Percentiles rank a stretch among this genome's conserved stretches.
These are phyloP conservation scores for Orgyia antiqua DNA, from an alignment of 2,888 invertebrate species.

Conservation along the genomic window DNA sequence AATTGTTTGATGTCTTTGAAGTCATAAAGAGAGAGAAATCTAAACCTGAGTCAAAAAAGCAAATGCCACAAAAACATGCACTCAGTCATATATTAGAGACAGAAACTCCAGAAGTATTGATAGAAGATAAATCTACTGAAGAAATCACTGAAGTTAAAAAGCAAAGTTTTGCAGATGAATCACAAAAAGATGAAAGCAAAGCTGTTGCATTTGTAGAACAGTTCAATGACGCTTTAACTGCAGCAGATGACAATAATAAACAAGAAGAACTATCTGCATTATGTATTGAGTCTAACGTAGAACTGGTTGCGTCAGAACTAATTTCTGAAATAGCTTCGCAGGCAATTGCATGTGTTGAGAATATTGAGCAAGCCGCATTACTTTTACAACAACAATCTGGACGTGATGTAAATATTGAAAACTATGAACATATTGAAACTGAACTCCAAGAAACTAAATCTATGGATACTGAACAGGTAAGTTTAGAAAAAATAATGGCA, in stretches of 20 bases:
- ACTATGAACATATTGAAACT: no score
- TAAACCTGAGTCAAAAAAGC: conserved; percentile 1
- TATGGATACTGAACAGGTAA: no score
- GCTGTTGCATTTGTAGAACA: not conserved
- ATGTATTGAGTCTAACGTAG: conserved; percentile 9
- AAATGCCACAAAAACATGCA: no score
- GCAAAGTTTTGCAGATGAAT: no score
- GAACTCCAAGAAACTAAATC: conserved; percentile 4
- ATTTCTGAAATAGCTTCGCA: conserved; percentile 13
- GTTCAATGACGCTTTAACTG: not conserved
- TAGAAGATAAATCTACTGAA: no score
- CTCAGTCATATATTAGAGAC: no score
- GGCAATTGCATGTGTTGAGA: conserved; percentile 12
- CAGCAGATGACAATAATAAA: no score
- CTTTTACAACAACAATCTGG: not conserved
- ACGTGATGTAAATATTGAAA: no score
- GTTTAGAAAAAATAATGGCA: no score
- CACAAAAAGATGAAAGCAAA: not conserved
- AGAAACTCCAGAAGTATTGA: no score
- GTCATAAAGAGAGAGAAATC: conserved; percentile 19
- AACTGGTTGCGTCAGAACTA: conserved; percentile 14
- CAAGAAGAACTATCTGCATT: no score
- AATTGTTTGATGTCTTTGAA: conserved; percentile 30
- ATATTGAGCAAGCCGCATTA: conserved; percentile 1
- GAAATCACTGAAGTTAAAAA: no score